Conservation (phyloP, 2,797 vertebrate species). For the Babyrousa celebensis region DNA sequence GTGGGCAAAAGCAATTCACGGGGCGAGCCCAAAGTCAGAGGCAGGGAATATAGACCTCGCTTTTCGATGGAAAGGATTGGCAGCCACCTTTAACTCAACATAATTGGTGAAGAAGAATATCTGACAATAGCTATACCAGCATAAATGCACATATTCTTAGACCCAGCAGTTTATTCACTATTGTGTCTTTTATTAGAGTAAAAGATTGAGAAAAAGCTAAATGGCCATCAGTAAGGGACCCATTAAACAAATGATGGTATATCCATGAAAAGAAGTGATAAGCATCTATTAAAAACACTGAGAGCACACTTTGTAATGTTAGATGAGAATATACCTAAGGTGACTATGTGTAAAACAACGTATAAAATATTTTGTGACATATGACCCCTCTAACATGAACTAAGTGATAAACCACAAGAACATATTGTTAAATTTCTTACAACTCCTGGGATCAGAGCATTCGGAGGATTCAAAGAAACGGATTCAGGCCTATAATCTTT, state of each 20-base stretch:
- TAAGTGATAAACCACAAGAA: background rate
- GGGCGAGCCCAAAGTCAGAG: background rate
- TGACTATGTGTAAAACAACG: background rate
- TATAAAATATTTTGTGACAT: background rate
- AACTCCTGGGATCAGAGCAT: background rate
- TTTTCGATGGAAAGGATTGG: background rate
- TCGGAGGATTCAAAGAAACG: background rate
- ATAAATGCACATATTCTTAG: background rate
- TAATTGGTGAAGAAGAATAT: background rate
- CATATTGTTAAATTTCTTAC: background rate
- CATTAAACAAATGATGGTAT: background rate
- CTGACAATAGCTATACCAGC: background rate
- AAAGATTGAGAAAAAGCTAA: background rate
- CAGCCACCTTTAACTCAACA: background rate
- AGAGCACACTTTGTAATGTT: background rate
- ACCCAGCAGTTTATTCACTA: background rate
- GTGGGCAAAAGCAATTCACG: background rate
- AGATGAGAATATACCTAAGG: background rate
- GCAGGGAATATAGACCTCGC: background rate
- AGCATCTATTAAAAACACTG: background rate
- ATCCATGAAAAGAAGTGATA: background rate
- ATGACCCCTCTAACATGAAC: background rate
- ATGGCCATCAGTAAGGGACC: background rate
- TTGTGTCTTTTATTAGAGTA: background rate
- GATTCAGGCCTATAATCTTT: background rate